Evolutionary conservation across 2,797 vertebrate species (phyloP), one percentile per base, ranked within the genome.

Genomic region (Onychomys torridus): DNA sequence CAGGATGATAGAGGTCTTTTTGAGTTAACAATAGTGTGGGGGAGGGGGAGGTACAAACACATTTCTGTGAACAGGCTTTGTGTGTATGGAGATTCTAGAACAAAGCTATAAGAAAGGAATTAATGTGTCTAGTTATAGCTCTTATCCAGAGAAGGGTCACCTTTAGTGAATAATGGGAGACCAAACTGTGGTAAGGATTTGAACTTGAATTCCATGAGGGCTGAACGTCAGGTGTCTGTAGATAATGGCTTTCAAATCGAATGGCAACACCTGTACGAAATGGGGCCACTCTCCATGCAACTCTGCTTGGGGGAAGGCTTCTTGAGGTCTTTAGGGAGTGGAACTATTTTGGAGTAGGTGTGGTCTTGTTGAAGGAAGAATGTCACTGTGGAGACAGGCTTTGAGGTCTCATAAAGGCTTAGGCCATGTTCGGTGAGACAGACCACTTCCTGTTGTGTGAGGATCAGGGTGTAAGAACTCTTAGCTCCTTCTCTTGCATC

Each of bases 61-160:
- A 32, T 16, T 27, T 84, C 55, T 84, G 4, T 85, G 57, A 76
- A 52, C 32, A 83, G 25, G 10, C 27, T 19, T n/a, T 32, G 11
- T 17, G 5, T 55, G 1, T 2, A 37, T 43, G 11, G 0, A 43
- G n/a, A 71, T 27, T 40, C 40, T 34, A 40, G 84, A 91, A 6
- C 32, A 57, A 69, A 29, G 0, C 0, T 12, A 21, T 21, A 29
- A 5, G 40, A 57, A 40, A 61, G 2, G 25, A 0, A 1, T 25
- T 49, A 14, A 1, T 29, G 3, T 5, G 6, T 67, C 32, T 3
- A 0, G 7, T 57, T 82, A 52, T 37, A 49, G 71, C n/a, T 61
- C 52, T 75, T 10, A 12, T 59, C 23, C 57, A 91, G 86, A 57
- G 52, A 25, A 83, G 23, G 46, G 2, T 29, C 19, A 34, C 14